phyloP scores from a whole-genome alignment of 2,113 vertebrate genomes.

The Neoarius graeffei region DNA sequence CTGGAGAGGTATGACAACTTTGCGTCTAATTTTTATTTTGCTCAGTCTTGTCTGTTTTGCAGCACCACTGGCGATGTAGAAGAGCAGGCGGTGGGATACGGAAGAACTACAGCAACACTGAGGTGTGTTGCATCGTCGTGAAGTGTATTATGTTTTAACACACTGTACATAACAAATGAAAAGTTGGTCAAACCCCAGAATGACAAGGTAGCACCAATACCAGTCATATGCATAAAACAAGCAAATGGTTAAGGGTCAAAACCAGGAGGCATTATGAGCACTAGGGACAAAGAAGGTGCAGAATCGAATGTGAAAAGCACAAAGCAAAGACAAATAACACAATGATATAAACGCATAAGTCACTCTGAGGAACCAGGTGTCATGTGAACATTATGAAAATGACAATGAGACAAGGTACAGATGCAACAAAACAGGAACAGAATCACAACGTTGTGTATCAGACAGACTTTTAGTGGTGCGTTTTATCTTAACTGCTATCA shows the following conservation, averaged over 20 bases:
- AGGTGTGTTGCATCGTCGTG: neutral
- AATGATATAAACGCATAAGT: neutral
- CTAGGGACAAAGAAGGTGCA: neutral
- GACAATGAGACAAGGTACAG: neutral
- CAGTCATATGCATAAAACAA: neutral
- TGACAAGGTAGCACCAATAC: neutral
- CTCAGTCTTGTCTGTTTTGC: neutral
- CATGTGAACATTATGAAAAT: conserved; percentile 1
- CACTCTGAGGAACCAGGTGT: neutral
- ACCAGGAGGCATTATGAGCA: neutral
- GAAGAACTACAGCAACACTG: neutral
- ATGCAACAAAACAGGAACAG: neutral
- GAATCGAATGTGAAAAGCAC: neutral
- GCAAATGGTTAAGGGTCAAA: neutral
- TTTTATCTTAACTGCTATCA: neutral
- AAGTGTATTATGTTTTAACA: neutral
- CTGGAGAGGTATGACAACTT: neutral
- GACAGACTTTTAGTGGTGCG: neutral
- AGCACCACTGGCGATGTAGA: neutral
- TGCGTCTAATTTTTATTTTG: neutral
- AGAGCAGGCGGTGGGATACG: neutral
- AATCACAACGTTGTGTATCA: neutral
- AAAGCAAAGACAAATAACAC: neutral
- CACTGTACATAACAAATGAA: neutral
- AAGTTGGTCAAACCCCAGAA: neutral